These are phyloP conservation scores for Pandion haliaetus DNA, from an alignment of 2,113 vertebrate genomes.

Conservation along the genomic window DNA sequence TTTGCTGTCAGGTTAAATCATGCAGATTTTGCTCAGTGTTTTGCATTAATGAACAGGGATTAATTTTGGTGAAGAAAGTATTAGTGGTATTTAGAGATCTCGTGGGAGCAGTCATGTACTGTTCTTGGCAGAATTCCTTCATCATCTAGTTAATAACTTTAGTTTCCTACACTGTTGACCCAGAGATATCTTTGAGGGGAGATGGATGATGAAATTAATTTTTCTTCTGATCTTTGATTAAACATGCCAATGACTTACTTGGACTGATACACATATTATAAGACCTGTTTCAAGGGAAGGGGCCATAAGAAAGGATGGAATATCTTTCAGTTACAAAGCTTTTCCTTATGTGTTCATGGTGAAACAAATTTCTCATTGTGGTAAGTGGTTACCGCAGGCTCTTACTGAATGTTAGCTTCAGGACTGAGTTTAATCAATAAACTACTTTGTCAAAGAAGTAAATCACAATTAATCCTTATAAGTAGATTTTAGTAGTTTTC, in stretches of 20 bases:
- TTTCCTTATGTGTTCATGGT: neutral
- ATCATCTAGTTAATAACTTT: constrained; percentile 42
- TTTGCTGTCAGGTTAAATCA: neutral
- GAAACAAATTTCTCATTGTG: neutral
- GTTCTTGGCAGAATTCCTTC: constrained; percentile 39
- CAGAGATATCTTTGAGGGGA: constrained; percentile 8
- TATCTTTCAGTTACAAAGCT: neutral
- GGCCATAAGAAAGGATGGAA: neutral
- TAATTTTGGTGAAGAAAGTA: constrained; percentile 36
- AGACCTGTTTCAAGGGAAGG: neutral
- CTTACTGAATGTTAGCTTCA: neutral
- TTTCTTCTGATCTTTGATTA: constrained; percentile 43
- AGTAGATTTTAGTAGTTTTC: neutral
- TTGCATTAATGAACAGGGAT: constrained; percentile 24
- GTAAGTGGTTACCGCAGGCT: neutral
- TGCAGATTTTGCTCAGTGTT: neutral
- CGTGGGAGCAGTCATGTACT: neutral
- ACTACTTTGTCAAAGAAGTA: neutral
- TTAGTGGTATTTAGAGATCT: constrained; percentile 33
- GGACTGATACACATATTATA: neutral
- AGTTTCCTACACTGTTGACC: constrained; percentile 44
- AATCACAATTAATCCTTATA: neutral
- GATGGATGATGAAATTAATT: constrained; percentile 3
- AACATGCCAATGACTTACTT: neutral
- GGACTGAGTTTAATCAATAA: neutral